Conservation (phyloP, 2,113 vertebrate genomes). For the Coryphaenoides rupestris region DNA sequence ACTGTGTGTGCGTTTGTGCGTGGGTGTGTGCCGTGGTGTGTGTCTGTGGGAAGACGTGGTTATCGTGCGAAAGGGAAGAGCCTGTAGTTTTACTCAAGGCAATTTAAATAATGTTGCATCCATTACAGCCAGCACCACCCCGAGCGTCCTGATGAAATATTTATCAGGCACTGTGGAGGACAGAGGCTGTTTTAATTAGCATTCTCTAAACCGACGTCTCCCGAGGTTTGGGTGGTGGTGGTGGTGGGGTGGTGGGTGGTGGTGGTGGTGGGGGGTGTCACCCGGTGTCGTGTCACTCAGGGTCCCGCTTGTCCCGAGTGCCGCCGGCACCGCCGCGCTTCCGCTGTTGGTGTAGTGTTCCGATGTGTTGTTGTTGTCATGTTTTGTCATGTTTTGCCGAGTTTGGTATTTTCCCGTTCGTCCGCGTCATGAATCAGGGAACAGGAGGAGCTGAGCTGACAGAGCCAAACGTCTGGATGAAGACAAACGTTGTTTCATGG, state of each 20-base stretch:
- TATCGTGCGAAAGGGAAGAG: no score
- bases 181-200: slow-evolving; percentile 68
- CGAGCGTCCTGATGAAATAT: slow-evolving; percentile 71
- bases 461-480: not conserved
- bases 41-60: no score
- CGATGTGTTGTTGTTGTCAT: slow-evolving; percentile 22
- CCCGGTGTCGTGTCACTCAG: slow-evolving; percentile 28
- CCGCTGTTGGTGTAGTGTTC: slow-evolving; percentile 18
- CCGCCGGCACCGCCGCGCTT: no score
- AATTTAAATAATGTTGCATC: slow-evolving; percentile 64
- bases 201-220: slow-evolving; percentile 53
- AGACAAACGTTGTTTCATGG: not conserved
- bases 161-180: slow-evolving; percentile 67
- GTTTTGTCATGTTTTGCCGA: slow-evolving; percentile 12
- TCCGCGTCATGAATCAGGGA: not conserved
- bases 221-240: slow-evolving; percentile 31
- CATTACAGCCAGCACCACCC: slow-evolving; percentile 57
- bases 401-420: slow-evolving; percentile 5
- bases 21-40: no score
- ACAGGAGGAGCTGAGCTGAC: slow-evolving; percentile 5
- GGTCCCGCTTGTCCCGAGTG: no score
- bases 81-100: slow-evolving; percentile 27
- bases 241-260: slow-evolving; percentile 14
- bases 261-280: slow-evolving; percentile 9
- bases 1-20: no score